Conservation (phyloP, 1,140 invertebrate species). For the Drosophila nigromelanica region DNA sequence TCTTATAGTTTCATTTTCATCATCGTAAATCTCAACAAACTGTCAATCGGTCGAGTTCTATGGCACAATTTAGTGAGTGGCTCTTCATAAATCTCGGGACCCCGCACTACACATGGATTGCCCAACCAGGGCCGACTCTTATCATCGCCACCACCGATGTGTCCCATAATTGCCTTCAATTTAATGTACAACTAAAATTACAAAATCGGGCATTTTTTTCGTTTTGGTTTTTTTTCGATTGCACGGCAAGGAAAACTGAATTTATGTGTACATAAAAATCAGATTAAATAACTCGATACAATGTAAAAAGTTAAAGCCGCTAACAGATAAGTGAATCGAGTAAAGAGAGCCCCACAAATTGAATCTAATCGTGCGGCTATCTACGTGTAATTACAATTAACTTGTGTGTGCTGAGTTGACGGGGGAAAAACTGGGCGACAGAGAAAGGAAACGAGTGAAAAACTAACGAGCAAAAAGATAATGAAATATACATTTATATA, state of each 20-base stretch:
- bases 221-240: constrained; percentile 2
- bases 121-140: constrained; percentile 35
- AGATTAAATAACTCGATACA: constrained; percentile 48
- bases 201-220: constrained; percentile 60
- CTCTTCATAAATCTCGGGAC: constrained; percentile 71
- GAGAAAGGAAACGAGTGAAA: constrained; percentile 24
- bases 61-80: constrained; percentile 75
- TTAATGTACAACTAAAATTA: constrained; percentile 74
- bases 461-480: constrained; percentile 74
- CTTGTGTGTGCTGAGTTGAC: constrained; percentile 23
- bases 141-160: constrained; percentile 19
- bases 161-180: constrained; percentile 69
- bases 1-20: constrained; percentile 9
- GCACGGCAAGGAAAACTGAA: constrained; percentile 22
- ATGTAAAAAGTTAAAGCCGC: constrained; percentile 37
- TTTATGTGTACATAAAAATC: constrained; percentile 40
- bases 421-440: constrained; percentile 4
- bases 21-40: constrained; percentile 77
- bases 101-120: constrained; percentile 9
- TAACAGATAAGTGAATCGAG: constrained; percentile 28
- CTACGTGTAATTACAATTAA: constrained; percentile 81
- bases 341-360: constrained; percentile 53
- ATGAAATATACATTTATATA: constrained; percentile 67
- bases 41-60: constrained; percentile 64
- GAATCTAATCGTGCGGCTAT: constrained; percentile 80